Conservation (phyloP, 2,113 vertebrate species). For the Pterocles gutturalis region DNA sequence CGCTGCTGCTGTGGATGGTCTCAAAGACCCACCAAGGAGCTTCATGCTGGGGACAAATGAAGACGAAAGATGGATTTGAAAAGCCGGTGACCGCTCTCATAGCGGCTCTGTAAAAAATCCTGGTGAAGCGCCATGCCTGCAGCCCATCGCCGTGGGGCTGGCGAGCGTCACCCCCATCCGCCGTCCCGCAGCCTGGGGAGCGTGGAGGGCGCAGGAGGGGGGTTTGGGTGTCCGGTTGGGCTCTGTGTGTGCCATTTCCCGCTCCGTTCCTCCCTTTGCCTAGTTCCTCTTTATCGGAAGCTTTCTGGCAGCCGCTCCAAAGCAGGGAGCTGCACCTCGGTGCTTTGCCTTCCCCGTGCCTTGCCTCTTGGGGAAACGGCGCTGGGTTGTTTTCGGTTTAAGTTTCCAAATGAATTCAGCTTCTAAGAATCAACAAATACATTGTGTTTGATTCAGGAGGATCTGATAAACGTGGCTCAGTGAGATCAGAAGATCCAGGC, state of each 20-base stretch:
- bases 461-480: conserved; percentile 8
- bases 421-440: not conserved
- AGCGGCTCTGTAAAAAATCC: rapidly evolving
- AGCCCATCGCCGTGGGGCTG: not conserved
- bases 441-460: not conserved
- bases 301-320: not conserved
- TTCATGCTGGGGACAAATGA: rapidly evolving
- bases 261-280: not conserved
- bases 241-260: rapidly evolving
- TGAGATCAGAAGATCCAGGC: not conserved
- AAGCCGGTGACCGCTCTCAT: rapidly evolving
- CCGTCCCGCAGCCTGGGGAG: not conserved
- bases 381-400: rapidly evolving
- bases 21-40: not conserved
- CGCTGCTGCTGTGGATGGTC: not conserved
- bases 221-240: not conserved
- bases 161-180: not conserved
- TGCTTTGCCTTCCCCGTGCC: rapidly evolving
- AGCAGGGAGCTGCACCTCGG: not conserved
- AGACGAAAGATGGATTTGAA: not conserved
- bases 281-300: rapidly evolving
- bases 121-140: rapidly evolving
- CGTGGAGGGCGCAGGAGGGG: not conserved
- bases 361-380: not conserved
- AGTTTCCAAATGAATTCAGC: not conserved